A percentile compares a stretch with the other conserved stretches of the same genome.
phyloP scores from a whole-genome alignment of 2,888 invertebrate species.

The Griposia aprilina region DNA sequence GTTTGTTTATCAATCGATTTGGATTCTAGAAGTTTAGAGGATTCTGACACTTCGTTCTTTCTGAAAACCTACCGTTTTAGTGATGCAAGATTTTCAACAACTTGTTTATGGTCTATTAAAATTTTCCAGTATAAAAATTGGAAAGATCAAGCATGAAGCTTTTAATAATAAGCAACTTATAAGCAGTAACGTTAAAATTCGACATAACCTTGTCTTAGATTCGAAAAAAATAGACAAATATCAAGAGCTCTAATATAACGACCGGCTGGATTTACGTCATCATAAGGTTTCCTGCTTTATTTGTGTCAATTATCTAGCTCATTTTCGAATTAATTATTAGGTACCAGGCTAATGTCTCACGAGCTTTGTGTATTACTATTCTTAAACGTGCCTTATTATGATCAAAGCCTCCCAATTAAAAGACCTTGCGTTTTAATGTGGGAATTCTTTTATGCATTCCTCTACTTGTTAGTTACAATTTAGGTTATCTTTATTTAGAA shows the following conservation, averaged over 20 bases:
- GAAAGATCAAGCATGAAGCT: constrained; percentile 14
- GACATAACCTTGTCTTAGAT: constrained; percentile 58
- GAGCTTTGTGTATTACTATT: constrained; percentile 62
- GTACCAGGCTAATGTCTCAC: constrained; percentile 60
- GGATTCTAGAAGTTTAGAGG: not conserved
- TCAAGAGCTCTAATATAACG: constrained; percentile 35
- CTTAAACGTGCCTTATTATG: constrained; percentile 65
- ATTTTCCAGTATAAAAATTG: constrained; percentile 3
- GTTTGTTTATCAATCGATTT: constrained; percentile 35
- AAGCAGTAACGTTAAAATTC: constrained; percentile 24
- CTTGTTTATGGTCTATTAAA: not conserved
- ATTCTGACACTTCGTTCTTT: not conserved
- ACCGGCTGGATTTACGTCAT: constrained; percentile 58
- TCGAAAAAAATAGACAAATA: constrained; percentile 46
- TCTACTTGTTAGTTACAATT: constrained; percentile 78
- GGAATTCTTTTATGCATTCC: constrained; percentile 80
- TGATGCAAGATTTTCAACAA: not conserved
- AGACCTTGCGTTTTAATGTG: constrained; percentile 86
- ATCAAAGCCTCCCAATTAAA: constrained; percentile 65
- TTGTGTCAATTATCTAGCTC: constrained; percentile 64
- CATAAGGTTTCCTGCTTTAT: constrained; percentile 62
- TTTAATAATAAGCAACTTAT: constrained; percentile 39
- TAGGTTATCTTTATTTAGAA: constrained; percentile 80
- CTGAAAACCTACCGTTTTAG: not conserved
- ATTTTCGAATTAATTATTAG: constrained; percentile 66